Evolutionary conservation across 2,113 vertebrate genomes (phyloP), one percentile per base, ranked within the genome.

Genomic region (Spea bombifrons): DNA sequence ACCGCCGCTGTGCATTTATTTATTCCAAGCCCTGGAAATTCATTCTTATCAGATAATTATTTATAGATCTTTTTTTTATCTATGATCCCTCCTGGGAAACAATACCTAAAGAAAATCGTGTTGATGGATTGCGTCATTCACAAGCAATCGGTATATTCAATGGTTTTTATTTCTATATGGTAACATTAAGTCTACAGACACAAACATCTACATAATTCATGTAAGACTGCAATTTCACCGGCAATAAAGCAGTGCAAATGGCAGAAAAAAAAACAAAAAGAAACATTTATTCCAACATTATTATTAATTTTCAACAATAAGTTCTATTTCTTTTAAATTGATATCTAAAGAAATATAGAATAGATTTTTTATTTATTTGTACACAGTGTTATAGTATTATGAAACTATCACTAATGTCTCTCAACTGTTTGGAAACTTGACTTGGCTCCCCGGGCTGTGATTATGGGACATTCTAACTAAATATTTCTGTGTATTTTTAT

Each of bases 11-110:
- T 44, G 10, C 10, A 43, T 50, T 75, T 75, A 75, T 75, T 76
- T 69, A 65, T 12, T 43, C 75, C 55, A 69, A 9, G 61, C 53
- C 45, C 66, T 47, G 45, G 53, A 53, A 77, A 61, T 77, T 70
- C 53, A 66, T 61, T 77, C 75, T 77, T 77, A 77, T 77, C 75
- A 77, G 66, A 76, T 76, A 77, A 77, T 77, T 77, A 77, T 77
- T 77, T 77, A 77, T 77, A 77, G 75, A 77, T 77, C 44, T 70
- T 59, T 67, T 75, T 48, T 61, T 72, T 72, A 72, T 73, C 53
- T 73, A 44, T 67, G 68, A 77, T 77, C 17, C 46, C 55, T 50
- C 10, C 57, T 48, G 59, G 50, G 53, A 77, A 77, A 71, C 67
- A 71, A 77, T 77, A 52, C 55, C 57, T n/a, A 45, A n/a, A 12